Conservation (phyloP, 1,140 invertebrate species). For the Diabrotica undecimpunctata region DNA sequence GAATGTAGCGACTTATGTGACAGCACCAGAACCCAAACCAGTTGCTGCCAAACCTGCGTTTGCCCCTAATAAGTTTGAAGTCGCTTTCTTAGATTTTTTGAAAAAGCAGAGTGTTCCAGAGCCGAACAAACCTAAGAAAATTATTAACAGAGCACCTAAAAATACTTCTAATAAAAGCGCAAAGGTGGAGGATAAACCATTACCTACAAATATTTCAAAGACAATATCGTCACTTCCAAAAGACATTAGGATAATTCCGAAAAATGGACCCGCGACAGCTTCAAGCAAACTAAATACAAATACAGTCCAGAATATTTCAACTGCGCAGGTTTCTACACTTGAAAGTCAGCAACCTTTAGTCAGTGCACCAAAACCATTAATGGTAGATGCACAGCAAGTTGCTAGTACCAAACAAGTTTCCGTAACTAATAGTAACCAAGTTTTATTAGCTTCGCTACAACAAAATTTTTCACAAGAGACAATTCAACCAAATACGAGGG, state of each 20-base stretch:
- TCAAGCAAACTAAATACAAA: not conserved
- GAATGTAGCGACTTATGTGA: not conserved
- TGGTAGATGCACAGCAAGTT: too few relatives aligned
- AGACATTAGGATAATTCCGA: conserved; percentile 4
- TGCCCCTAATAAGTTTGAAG: conserved; percentile 16
- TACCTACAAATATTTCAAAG: not conserved
- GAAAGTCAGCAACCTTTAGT: too few relatives aligned
- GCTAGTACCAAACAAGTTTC: too few relatives aligned
- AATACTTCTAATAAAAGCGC: not conserved
- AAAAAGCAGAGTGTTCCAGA: not conserved
- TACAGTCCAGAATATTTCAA: not conserved
- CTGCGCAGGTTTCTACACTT: too few relatives aligned
- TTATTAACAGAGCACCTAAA: not conserved
- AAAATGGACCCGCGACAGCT: not conserved
- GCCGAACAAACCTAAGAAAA: not conserved
- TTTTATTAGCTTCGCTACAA: too few relatives aligned
- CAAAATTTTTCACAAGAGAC: too few relatives aligned
- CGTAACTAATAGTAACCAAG: too few relatives aligned
- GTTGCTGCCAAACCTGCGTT: not conserved
- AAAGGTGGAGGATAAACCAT: not conserved
- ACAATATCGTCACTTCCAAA: conserved; percentile 15
- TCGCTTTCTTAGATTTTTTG: conserved; percentile 21
- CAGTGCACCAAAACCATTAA: too few relatives aligned
- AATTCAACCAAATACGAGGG: too few relatives aligned
- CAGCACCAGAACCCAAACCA: not conserved